These are phyloP conservation scores for Pitangus sulphuratus DNA, from an alignment of 2,797 vertebrate species.

Conservation along the genomic window DNA sequence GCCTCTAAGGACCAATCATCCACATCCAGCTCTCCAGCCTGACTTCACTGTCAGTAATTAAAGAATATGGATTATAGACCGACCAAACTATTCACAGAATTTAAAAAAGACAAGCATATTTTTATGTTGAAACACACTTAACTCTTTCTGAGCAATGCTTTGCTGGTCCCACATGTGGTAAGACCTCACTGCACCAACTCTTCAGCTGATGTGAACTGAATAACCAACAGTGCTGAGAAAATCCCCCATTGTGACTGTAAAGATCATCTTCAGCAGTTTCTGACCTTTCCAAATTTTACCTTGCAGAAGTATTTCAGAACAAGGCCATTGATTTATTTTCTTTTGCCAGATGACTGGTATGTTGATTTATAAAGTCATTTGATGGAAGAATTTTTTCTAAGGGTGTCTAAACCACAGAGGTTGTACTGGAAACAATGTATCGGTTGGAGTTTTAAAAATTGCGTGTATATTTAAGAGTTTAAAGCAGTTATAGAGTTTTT, in stretches of 20 bases:
- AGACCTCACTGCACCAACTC: background rate
- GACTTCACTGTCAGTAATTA: background rate
- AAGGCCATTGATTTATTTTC: background rate
- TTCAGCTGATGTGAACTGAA: background rate
- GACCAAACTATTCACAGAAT: background rate
- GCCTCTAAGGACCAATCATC: background rate
- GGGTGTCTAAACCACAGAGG: background rate
- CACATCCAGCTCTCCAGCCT: background rate
- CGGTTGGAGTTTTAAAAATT: background rate
- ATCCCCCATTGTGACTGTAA: background rate
- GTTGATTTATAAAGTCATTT: slow-evolving; percentile 9
- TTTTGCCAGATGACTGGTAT: background rate
- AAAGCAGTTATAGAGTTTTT: background rate
- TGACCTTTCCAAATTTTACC: background rate
- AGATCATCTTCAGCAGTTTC: background rate
- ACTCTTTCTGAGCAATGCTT: background rate
- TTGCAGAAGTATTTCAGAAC: background rate
- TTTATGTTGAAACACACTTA: background rate
- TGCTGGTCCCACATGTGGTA: accelerated
- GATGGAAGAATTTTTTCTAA: background rate
- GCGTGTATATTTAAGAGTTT: background rate
- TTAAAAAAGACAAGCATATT: background rate
- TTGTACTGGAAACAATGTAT: background rate
- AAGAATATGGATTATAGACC: background rate
- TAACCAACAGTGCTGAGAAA: background rate